A percentile compares a stretch with the other conserved stretches of the same genome.
These are phyloP conservation scores for Tetragonisca angustula DNA, from an alignment of 2,888 invertebrate species.

Conservation along the genomic window DNA sequence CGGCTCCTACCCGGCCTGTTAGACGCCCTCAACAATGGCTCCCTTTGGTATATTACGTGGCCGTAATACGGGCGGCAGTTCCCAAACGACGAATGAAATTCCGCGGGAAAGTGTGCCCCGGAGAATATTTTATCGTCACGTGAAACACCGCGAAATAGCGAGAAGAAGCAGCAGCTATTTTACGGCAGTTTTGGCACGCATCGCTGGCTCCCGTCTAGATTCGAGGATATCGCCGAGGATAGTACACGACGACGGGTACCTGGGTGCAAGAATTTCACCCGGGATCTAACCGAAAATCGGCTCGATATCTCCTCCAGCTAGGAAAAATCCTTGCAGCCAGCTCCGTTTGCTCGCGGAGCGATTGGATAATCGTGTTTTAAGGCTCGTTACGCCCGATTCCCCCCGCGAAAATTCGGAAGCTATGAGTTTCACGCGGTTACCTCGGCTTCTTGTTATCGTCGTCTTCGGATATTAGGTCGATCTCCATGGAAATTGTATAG, in stretches of 20 bases:
- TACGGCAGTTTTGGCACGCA: slow-evolving; percentile 56
- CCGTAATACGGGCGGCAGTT: slow-evolving; percentile 43
- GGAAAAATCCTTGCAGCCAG: neutral
- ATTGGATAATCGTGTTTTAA: slow-evolving; percentile 21
- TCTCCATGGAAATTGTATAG: neutral
- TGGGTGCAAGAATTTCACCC: neutral
- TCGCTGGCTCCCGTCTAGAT: slow-evolving; percentile 15
- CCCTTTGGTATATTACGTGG: slow-evolving; percentile 58
- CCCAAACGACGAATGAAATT: slow-evolving; percentile 59
- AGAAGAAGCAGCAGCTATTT: slow-evolving; percentile 49
- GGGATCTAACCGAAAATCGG: slow-evolving; percentile 20
- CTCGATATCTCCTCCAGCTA: neutral
- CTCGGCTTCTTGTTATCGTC: neutral
- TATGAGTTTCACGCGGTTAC: neutral
- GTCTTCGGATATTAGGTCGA: neutral
- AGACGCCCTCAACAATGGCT: slow-evolving; percentile 45
- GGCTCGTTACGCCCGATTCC: neutral
- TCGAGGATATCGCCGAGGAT: slow-evolving; percentile 36
- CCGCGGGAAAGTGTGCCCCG: slow-evolving; percentile 46
- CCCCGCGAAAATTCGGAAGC: neutral
- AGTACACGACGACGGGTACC: neutral
- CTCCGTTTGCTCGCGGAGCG: neutral
- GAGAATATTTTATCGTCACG: slow-evolving; percentile 59
- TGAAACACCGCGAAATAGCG: slow-evolving; percentile 35
- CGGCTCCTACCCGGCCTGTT: slow-evolving; percentile 16